These are phyloP conservation scores for Troides oblongomaculatus DNA, from an alignment of 2,888 invertebrate genomes.

Conservation along the genomic window DNA sequence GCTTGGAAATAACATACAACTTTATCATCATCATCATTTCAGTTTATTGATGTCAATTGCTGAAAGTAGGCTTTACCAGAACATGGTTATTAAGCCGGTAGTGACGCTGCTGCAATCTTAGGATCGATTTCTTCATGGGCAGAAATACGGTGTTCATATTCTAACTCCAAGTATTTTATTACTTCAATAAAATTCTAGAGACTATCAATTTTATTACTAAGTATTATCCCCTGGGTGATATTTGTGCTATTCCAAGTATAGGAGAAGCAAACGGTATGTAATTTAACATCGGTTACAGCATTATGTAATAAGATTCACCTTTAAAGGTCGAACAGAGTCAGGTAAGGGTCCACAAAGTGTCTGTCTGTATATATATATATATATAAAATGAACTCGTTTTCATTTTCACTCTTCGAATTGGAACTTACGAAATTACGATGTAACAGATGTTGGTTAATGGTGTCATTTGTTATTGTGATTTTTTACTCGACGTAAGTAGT, in stretches of 20 bases:
- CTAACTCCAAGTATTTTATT: too few relatives aligned
- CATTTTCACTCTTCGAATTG: background rate
- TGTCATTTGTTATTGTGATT: conserved; percentile 7
- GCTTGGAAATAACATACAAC: too few relatives aligned
- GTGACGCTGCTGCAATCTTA: too few relatives aligned
- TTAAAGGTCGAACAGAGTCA: conserved; percentile 24
- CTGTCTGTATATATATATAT: background rate
- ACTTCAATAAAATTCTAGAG: too few relatives aligned
- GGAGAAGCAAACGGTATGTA: conserved; percentile 7
- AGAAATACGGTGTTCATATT: too few relatives aligned
- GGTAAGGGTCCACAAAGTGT: conserved; percentile 10
- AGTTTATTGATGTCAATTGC: too few relatives aligned
- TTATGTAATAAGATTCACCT: conserved; percentile 16
- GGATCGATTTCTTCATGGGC: too few relatives aligned
- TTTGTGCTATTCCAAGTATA: background rate
- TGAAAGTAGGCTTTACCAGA: too few relatives aligned
- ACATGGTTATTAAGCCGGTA: too few relatives aligned
- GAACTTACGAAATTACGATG: conserved; percentile 11
- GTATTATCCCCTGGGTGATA: too few relatives aligned
- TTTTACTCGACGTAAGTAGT: background rate
- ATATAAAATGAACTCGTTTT: conserved; percentile 12
- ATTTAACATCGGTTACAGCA: conserved; percentile 11
- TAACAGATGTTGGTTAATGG: conserved; percentile 14
- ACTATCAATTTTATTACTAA: too few relatives aligned
- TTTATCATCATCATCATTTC: too few relatives aligned